Base-by-base conservation (phyloP, 92 coral and sea anemone genomes). In the Paramuricea clavata region DNA sequence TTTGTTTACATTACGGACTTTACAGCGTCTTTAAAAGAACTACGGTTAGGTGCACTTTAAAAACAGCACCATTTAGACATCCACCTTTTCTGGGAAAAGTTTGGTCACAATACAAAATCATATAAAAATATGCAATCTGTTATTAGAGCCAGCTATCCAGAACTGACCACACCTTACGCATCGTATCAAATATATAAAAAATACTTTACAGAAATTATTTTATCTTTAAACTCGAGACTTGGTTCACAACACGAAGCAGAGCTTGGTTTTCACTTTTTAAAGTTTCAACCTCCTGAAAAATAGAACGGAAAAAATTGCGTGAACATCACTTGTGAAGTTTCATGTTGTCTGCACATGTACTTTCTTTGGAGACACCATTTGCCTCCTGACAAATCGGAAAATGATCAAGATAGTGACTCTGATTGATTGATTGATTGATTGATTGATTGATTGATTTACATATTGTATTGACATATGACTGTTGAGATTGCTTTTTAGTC, bases 211-310 rank as follows among this genome's bases (percentile, higher is more conserved):
- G 16, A 31, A 43, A 30, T 78, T 49, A 76, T 26, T 76, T 76
- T 12, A 60, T 76, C 47, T 76, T 50, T 60, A 76, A 28, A 52
- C 82, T 76, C 1, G 67, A 50, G 0, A 76, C 67, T 77, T 95
- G 96, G 85, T 93, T 91, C 77, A 96, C 97, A 68, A 97, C 94
- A 9, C 99, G 99, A 83, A 94, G 89, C 87, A 97, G 91, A 47
- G 98, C 94, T 71, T 88, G 89, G 91, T 93, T 94, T 67, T 97
- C 98, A 22, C 81, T 47, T 57, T 92, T 88, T 80, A 97, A 85
- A 31, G 93, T 87, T 43, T 93, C 97, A 73, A 94, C 89, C 61
- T 97, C 99, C 98, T 96, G 69, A 19, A 54, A 65, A 31, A 12
- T 19, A 27, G 26, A 61, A 57, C 61, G 25, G 31, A 64, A 27